Conservation (phyloP, 2,888 invertebrate species). For the Drosophila merina region DNA sequence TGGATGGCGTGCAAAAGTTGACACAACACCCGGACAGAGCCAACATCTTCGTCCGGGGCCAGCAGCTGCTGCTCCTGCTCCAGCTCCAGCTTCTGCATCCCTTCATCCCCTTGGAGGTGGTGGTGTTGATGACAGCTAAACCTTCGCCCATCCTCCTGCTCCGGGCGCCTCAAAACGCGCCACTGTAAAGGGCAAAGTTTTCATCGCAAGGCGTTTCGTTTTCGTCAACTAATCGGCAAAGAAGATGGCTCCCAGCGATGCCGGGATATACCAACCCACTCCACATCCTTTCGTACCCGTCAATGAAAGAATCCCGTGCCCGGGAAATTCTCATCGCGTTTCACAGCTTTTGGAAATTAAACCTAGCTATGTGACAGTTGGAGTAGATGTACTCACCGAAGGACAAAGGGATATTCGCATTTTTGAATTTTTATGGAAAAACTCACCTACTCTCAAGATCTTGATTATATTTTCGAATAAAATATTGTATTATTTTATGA, state of each 20-base stretch:
- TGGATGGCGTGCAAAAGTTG: constrained; percentile 78
- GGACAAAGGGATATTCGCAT: not conserved
- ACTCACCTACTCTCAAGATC: too few relatives aligned
- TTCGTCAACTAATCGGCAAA: constrained; percentile 78
- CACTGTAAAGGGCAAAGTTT: constrained; percentile 70
- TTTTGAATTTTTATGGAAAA: too few relatives aligned
- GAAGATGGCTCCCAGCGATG: constrained; percentile 45
- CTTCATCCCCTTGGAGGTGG: constrained; percentile 1
- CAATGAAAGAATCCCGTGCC: constrained; percentile 1
- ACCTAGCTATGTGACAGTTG: constrained; percentile 1
- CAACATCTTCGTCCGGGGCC: constrained; percentile 63
- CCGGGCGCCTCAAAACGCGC: constrained; percentile 1
- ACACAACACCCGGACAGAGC: constrained; percentile 70
- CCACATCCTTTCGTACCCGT: not conserved
- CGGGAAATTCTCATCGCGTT: constrained; percentile 10
- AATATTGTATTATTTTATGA: too few relatives aligned
- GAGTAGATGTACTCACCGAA: not conserved
- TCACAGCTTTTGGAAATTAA: constrained; percentile 12
- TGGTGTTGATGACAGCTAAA: constrained; percentile 47
- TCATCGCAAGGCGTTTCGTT: constrained; percentile 78
- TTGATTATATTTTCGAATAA: too few relatives aligned
- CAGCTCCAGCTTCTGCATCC: constrained; percentile 10
- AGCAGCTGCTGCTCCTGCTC: constrained; percentile 58
- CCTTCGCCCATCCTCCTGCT: constrained; percentile 10
- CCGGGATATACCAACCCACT: constrained; percentile 8